phyloP scores from a whole-genome alignment of 2,888 invertebrate species.

The Synanthedon myopaeformis region DNA sequence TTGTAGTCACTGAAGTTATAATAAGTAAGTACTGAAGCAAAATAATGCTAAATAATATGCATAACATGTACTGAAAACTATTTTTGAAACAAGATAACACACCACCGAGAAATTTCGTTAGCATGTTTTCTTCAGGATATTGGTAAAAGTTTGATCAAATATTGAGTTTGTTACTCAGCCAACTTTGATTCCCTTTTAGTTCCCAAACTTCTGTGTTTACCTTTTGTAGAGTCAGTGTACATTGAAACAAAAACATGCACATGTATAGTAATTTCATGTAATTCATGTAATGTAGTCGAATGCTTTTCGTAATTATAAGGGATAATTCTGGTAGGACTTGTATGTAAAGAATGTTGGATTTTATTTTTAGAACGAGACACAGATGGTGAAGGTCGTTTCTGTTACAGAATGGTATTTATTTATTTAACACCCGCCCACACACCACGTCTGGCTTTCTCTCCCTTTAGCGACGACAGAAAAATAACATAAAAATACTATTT shows the following conservation, averaged over 20 bases:
- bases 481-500: conserved; percentile 14
- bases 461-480: conserved; percentile 22
- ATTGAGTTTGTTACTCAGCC: conserved; percentile 1
- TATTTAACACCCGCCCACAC: conserved; percentile 46
- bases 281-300: too few species aligned
- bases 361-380: conserved; percentile 51
- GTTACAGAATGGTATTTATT: conserved; percentile 46
- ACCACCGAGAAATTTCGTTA: background rate
- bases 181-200: conserved; percentile 1
- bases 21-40: too few species aligned
- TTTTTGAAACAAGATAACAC: too few species aligned
- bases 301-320: background rate
- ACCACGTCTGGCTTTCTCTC: conserved; percentile 23
- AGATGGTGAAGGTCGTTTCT: conserved; percentile 54
- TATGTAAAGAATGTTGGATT: conserved; percentile 16
- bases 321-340: conserved; percentile 2
- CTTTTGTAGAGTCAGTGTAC: too few species aligned
- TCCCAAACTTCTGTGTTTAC: too few species aligned
- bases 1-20: too few species aligned
- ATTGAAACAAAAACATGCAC: too few species aligned
- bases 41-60: too few species aligned
- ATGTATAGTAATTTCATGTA: too few species aligned
- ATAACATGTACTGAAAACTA: too few species aligned
- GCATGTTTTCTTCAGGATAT: background rate
- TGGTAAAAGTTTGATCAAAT: conserved; percentile 1